Base-by-base conservation (phyloP, 2,888 invertebrate genomes). In the Perdita meconis region DNA sequence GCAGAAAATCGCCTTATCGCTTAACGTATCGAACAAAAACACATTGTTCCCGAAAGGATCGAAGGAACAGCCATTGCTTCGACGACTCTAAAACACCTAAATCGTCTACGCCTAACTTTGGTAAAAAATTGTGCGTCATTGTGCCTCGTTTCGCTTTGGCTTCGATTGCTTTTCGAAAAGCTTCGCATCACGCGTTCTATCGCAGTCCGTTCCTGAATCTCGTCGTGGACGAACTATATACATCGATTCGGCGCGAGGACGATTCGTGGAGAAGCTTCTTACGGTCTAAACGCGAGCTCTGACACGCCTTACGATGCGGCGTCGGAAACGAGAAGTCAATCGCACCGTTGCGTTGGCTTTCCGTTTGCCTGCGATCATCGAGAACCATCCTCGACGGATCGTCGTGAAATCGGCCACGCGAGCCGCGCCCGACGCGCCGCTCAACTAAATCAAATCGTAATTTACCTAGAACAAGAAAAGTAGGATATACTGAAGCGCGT, bases 31-130 rank as follows among this genome's bases (percentile, higher is more conserved):
- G 78, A 83, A 78, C 72, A 69, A 57, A 67, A 69, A 36, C 40
- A 57, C 6, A 63, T 84, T 84, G 84, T 72, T 83, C 84, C 83
- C 83, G 61, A 55, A 19, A 40, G 30, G 22, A 66, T 72, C 84
- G 79, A 84, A 71, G 66, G 61, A 66, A 78, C 64, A 42, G 40
- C 50, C 61, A 59, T 67, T 42, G 44, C 55, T 60, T 79, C 84
- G 82, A 81, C 55, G 57, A 61, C 73, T 63, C 76, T 65, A 83
- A 75, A n/a, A 55, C 61, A 57, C 63, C 70, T 69, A 73, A n/a
- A 34, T 44, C 60, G 36, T 66, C 77, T 71, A 83, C 38, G 4
- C 30, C 44, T 77, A 73, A 73, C 2, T 30, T 42, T 22, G 63
- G 38, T 71, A 72, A 67, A 51, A 71, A 61, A 71, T 81, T 81